Evolutionary conservation across 2,888 invertebrate species (phyloP).

Genomic region (Rhimphoctona megacephalus): DNA sequence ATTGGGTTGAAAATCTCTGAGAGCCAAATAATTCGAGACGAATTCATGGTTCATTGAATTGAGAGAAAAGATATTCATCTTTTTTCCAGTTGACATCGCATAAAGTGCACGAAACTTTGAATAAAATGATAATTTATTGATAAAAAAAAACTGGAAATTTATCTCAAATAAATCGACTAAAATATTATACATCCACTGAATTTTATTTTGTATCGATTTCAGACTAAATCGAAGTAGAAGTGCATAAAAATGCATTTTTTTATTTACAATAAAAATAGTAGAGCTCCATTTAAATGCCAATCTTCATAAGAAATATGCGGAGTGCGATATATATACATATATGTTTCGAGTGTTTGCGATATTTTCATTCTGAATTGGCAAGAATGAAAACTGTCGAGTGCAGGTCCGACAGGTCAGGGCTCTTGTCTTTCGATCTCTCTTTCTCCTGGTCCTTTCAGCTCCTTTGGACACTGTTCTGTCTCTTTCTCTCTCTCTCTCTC

Average conservation of each 20-base stretch:
- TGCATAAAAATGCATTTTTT: background rate
- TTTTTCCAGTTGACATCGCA: background rate
- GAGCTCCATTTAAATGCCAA: background rate
- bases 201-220: background rate
- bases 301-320: background rate
- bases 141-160: background rate
- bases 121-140: background rate
- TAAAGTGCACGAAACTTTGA: background rate
- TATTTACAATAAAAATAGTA: background rate
- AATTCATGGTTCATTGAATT: background rate
- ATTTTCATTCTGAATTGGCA: slow-evolving; percentile 7
- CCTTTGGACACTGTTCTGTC: slow-evolving; percentile 25
- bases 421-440: slow-evolving; percentile 25
- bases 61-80: background rate
- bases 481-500: slow-evolving; percentile 23
- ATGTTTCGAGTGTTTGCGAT: slow-evolving; percentile 19
- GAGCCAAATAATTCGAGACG: background rate
- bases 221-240: background rate
- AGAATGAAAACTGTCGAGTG: slow-evolving; percentile 9
- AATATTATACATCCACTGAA: background rate
- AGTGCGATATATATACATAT: background rate
- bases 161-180: background rate
- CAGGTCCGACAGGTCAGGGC: slow-evolving; percentile 17
- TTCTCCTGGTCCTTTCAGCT: slow-evolving; percentile 31
- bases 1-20: background rate